phyloP scores from a whole-genome alignment of 2,113 vertebrate species.

The Pedetes capensis region DNA sequence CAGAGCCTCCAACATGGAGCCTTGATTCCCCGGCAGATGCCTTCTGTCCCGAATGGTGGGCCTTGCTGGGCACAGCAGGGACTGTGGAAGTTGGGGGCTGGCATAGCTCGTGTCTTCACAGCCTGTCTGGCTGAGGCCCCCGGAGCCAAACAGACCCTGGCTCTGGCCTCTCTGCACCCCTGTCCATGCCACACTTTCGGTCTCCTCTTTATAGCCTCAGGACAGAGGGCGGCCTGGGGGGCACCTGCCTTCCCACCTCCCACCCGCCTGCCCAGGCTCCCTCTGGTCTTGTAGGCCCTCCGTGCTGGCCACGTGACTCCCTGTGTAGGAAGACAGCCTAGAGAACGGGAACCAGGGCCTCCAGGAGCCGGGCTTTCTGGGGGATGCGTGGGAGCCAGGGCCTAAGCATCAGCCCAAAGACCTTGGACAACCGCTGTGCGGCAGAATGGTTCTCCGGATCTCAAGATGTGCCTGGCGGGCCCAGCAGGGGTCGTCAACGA shows the following conservation, averaged over 20 bases:
- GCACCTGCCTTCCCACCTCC: background rate
- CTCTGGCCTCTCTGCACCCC: background rate
- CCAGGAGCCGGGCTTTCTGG: no score
- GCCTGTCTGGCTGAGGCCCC: background rate
- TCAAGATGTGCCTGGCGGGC: background rate
- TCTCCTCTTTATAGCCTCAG: background rate
- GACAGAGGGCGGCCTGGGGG: background rate
- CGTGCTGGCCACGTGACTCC: no score
- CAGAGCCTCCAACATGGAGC: background rate
- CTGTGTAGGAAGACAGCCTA: no score
- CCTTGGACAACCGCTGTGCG: rapidly evolving
- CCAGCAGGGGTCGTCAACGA: rapidly evolving
- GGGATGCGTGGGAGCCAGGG: background rate
- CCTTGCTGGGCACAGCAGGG: background rate
- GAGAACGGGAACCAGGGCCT: background rate
- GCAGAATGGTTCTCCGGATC: background rate
- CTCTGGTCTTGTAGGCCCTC: rapidly evolving
- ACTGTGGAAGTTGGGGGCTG: background rate
- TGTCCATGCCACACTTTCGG: background rate
- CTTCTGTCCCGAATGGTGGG: rapidly evolving
- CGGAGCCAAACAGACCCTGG: background rate
- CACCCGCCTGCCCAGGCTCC: rapidly evolving
- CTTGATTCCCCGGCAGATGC: background rate
- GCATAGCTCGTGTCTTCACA: background rate
- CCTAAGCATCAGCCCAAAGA: background rate